Base-by-base conservation (phyloP, 2,888 invertebrate species). In the Ophioninae sp. region DNA sequence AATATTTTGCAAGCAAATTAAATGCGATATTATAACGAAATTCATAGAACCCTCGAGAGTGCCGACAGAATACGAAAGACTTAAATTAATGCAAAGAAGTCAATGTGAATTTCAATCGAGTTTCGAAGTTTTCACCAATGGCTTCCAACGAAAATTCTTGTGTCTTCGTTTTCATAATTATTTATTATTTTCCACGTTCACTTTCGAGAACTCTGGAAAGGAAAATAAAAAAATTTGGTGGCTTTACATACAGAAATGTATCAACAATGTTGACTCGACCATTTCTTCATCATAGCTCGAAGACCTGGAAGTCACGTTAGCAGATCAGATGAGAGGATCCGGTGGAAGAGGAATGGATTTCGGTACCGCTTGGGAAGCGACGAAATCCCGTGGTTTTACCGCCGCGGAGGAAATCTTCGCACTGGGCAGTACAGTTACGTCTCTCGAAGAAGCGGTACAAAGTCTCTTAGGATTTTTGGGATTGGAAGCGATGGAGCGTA, bases 321-420 rank as follows among this genome's bases (percentile, higher is more conserved):
- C 96, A 5, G 98, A 99, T 93, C 97, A 98, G 93, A 96, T 98
- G 87, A 96, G 97, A 0, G 94, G 95, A 0, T 94, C 93, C 10
- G 94, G 94, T 17, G 94, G 93, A 89, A 90, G 90, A 57, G 89
- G 87, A 5, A 92, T 94, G 6, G 94, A 93, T 89, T 94, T 90
- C 91, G 93, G 85, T 1, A 94, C 94, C 0, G 95, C 95, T 0
- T 96, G 96, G 95, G 96, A 96, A 77, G 95, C 96, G 76, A 96
- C 95, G 64, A 93, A 94, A 1, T 92, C 93, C 5, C 90, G 90
- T 44, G 92, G 90, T 72, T 93, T 92, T 91, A 90, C 95, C 0
- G 98, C 98, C 93, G 95, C 97, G 8, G 98, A 98, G 88, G 99
- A 99, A 88, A 99, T 99, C 0, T 99, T 97, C 92, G 97, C 97